phyloP scores from a whole-genome alignment of 1,140 invertebrate genomes.

The Lordiphosa stackelbergi region DNA sequence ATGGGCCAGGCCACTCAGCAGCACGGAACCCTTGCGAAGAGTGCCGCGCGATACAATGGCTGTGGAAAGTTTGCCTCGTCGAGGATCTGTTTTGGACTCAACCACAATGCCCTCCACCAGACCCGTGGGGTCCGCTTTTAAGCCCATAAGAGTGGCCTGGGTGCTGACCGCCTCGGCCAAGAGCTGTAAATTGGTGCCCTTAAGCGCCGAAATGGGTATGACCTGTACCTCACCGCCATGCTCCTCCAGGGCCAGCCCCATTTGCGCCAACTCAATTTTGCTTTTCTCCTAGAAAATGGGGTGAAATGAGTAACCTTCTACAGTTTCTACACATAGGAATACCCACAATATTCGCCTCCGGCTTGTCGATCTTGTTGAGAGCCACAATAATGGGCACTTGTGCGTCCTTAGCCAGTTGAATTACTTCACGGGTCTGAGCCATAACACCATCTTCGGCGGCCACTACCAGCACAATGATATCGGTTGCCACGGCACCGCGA shows the following conservation, averaged over 20 bases:
- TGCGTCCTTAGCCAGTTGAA: conserved; percentile 86
- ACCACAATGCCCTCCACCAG: conserved; percentile 93
- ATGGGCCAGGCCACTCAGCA: conserved; percentile 90
- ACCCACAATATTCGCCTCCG: conserved; percentile 89
- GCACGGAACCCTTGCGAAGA: conserved; percentile 86
- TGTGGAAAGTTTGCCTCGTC: conserved; percentile 89
- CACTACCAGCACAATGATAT: conserved; percentile 97
- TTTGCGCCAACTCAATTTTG: conserved; percentile 84
- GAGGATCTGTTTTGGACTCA: conserved; percentile 87
- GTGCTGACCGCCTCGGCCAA: conserved; percentile 91
- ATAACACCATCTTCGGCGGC: conserved; percentile 99
- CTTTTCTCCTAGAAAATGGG: conserved; percentile 82
- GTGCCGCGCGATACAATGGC: conserved; percentile 93
- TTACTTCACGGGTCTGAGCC: conserved; percentile 94
- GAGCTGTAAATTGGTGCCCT: conserved; percentile 86
- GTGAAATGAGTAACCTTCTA: not conserved
- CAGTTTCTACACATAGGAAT: too few relatives aligned
- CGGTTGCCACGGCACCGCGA: conserved; percentile 94
- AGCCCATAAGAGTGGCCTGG: conserved; percentile 92
- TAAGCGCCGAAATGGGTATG: conserved; percentile 93
- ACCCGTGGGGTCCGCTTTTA: conserved; percentile 89
- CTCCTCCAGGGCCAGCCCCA: conserved; percentile 91
- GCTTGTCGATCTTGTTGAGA: conserved; percentile 99
- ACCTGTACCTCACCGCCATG: conserved; percentile 95
- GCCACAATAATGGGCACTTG: conserved; percentile 97